Conservation (phyloP, 2,888 invertebrate genomes). For the Cerceris rybyensis region DNA sequence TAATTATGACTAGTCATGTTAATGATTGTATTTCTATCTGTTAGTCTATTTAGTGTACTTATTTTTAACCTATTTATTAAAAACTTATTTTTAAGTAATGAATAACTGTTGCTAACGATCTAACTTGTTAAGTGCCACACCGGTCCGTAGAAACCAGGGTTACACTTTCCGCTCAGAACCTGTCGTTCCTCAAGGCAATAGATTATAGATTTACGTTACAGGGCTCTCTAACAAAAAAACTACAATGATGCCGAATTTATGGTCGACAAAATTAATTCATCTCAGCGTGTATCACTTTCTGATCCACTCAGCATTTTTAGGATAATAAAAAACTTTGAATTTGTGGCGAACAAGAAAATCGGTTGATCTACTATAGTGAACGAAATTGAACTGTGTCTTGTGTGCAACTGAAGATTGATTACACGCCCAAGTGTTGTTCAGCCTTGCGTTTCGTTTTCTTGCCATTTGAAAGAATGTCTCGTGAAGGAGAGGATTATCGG, state of each 20-base stretch:
- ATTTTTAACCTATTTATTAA: too few species aligned
- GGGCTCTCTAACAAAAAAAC: conserved; percentile 15
- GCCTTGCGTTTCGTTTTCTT: conserved; percentile 21
- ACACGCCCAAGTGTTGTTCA: conserved; percentile 10
- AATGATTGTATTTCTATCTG: too few species aligned
- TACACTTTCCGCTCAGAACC: too few species aligned
- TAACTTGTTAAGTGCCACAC: too few species aligned
- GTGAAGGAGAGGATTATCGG: conserved; percentile 10
- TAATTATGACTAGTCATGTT: too few species aligned
- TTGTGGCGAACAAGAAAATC: conserved; percentile 19
- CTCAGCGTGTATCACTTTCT: conserved; percentile 11
- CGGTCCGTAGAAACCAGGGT: too few species aligned
- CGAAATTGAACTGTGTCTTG: conserved; percentile 15
- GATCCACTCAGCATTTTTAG: conserved; percentile 22
- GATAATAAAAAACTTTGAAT: conserved; percentile 28
- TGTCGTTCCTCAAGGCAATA: too few species aligned
- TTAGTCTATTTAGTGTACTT: too few species aligned
- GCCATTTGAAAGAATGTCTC: conserved; percentile 1
- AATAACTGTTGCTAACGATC: too few species aligned
- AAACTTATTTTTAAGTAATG: too few species aligned
- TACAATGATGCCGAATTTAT: conserved; percentile 10
- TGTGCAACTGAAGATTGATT: conserved; percentile 25
- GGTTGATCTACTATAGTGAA: conserved; percentile 12
- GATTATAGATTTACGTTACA: too few species aligned
- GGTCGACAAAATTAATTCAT: conserved; percentile 4